Percentiles rank a stretch among this genome's conserved stretches.
Evolutionary conservation across 2,113 vertebrate species (phyloP).

Genomic region (Myxocyprinus asiaticus): DNA sequence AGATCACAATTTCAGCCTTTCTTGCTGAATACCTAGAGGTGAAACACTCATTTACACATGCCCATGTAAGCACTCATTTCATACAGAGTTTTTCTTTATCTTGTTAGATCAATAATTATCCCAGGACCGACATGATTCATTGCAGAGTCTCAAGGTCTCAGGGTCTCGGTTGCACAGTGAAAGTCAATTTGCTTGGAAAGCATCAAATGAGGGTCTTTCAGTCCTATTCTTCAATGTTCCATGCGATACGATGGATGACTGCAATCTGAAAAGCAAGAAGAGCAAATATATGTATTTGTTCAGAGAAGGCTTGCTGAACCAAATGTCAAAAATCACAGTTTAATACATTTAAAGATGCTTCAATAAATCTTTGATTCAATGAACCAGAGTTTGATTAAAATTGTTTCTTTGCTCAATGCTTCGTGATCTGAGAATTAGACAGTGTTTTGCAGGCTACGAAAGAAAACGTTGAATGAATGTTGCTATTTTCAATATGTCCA

Average conservation of each 20-base stretch:
- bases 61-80: conserved; percentile 25
- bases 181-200: conserved; percentile 12
- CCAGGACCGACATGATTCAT: not conserved
- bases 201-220: conserved; percentile 26
- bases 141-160: conserved; percentile 3
- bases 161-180: conserved; percentile 16
- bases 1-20: conserved; percentile 54
- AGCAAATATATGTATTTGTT: not conserved
- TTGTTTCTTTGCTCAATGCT: not conserved
- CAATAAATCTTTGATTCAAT: conserved; percentile 12
- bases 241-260: not conserved
- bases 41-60: conserved; percentile 7
- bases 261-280: conserved; percentile 13
- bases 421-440: not conserved
- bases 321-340: conserved; percentile 6
- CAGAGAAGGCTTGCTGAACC: not conserved
- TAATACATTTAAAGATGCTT: conserved; percentile 25
- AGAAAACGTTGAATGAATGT: conserved; percentile 4
- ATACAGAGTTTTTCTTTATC: conserved; percentile 2
- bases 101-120: too few relatives aligned
- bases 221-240: conserved; percentile 28
- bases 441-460: not conserved
- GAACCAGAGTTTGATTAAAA: conserved; percentile 22
- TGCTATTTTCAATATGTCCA: not conserved
- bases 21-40: conserved; percentile 35